Conservation (phyloP, 2,113 vertebrate species). For the Azemiops feae region DNA sequence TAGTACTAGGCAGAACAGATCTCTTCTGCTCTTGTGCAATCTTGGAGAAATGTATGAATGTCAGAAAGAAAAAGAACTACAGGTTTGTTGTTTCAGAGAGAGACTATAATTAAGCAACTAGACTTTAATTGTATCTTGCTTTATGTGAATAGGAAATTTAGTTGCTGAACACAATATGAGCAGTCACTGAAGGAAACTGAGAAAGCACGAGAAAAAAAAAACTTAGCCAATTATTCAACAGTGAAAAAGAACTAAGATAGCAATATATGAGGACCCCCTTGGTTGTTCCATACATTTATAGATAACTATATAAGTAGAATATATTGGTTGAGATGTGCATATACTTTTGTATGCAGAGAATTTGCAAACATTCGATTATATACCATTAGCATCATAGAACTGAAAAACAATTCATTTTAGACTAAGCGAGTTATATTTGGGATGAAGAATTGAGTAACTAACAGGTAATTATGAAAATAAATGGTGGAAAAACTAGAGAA, state of each 20-base stretch:
- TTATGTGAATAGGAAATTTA: neutral
- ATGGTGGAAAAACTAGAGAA: neutral
- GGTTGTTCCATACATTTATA: neutral
- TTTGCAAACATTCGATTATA: neutral
- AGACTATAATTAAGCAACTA: neutral
- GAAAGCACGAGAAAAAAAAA: neutral
- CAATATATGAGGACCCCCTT: neutral
- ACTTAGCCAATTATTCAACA: neutral
- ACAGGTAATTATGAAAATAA: neutral
- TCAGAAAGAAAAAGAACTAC: neutral
- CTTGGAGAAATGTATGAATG: neutral
- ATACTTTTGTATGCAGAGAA: neutral
- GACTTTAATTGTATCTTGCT: neutral
- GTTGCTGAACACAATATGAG: neutral
- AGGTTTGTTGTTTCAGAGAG: neutral
- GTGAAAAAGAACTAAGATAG: neutral
- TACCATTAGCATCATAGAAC: neutral
- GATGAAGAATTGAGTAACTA: neutral
- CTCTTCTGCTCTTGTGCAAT: neutral
- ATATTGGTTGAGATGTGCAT: neutral
- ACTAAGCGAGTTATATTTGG: neutral
- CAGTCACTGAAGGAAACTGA: neutral
- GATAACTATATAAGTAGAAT: neutral
- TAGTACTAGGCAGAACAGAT: neutral
- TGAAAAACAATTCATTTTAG: neutral